These are phyloP conservation scores for Phyllostomus discolor DNA, from an alignment of 2,113 vertebrate species.

Conservation along the genomic window DNA sequence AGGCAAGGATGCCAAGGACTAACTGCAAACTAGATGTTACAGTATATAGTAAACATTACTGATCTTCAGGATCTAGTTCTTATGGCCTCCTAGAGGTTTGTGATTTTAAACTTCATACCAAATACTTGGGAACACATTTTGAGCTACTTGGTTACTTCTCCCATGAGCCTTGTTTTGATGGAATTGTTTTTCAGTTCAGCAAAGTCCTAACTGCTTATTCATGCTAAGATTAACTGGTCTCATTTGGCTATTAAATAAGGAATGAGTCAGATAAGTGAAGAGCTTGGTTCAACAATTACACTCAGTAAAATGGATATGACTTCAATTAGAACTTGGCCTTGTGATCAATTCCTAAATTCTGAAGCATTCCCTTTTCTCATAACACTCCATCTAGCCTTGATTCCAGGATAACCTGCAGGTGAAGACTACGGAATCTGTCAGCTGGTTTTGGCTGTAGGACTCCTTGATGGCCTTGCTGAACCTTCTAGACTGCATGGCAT, in stretches of 20 bases:
- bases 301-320: not conserved
- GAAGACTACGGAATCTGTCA: not conserved
- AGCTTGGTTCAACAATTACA: not conserved
- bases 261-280: not conserved
- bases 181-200: not conserved
- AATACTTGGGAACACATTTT: not conserved
- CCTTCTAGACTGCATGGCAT: not conserved
- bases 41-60: not conserved
- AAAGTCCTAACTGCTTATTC: not conserved
- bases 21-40: not conserved
- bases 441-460: not conserved
- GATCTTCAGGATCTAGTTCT: not conserved
- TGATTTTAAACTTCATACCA: not conserved
- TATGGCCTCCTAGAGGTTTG: not conserved
- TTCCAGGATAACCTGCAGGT: not conserved
- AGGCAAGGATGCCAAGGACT: not conserved
- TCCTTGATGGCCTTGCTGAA: not conserved
- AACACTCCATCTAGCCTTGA: not conserved
- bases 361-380: not conserved
- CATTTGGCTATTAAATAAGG: not conserved
- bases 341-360: not conserved
- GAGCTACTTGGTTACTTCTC: not conserved
- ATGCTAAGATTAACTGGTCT: not conserved
- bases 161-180: not conserved
- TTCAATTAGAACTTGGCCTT: not conserved